Base-by-base conservation (phyloP, 2,797 vertebrate species). In the Distichodus sexfasciatus region DNA sequence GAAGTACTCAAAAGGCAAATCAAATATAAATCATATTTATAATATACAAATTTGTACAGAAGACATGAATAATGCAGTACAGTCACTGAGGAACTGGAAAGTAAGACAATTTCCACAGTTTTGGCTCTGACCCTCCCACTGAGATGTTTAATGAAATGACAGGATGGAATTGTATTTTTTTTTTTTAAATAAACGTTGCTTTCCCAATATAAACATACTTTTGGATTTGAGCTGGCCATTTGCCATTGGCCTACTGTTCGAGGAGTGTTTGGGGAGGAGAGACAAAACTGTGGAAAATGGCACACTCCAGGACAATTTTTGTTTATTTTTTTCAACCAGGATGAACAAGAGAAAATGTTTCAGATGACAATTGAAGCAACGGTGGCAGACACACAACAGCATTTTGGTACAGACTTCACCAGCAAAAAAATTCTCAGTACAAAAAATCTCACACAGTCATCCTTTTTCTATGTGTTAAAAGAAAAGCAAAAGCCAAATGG, bases 21-120 rank as follows among this genome's bases (percentile, higher is more conserved):
- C 89, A 92, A 91, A 91, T 91, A 91, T 92, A 91, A 92, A 92
- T 90, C 89, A 87, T 90, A 83, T 91, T 91, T 92, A 90, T 92
- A 89, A 88, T 90, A 89, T 92, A 92, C 91, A 92, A 90, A 91
- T 92, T n/a, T 92, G 84, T 92, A 91, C 91, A 92, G 87, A 87
- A 87, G 86, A 84, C 87, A 85, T 85, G 76, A 85, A 84, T 84
- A n/a, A 85, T 79, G 78, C 40, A 48, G n/a, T 7, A 44, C 70
- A 47, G 62, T 7, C 35, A 38, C 28, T 15, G 59, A 69, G 48
- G 29, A 31, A 31, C 29, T 38, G 47, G 60, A 69, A 41, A 44
- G 26, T 54, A 14, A 40, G n/a, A n/a, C 17, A 28, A 10, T 33
- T 57, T 26, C 9, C 21, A 11, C 19, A n/a, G 33, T 7, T 58